Base-by-base conservation (phyloP, 2,888 invertebrate genomes). In the Drosophila fungiperda region DNA sequence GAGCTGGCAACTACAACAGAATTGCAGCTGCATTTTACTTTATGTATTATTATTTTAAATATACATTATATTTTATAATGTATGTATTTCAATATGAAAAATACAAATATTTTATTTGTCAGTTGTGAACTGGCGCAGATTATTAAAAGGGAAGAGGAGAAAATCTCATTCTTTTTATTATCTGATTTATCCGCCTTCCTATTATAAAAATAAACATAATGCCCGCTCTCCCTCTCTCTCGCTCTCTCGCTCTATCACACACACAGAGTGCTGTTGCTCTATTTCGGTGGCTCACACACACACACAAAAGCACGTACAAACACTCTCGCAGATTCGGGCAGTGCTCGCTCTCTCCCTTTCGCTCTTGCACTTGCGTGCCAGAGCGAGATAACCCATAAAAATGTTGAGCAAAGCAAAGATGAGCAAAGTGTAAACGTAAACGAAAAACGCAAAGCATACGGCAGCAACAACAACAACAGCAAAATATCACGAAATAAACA, bases 321-420 rank as follows among this genome's bases (percentile, higher is more conserved):
- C 40, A 71, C 58, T 63, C 69, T 71, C 76, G 59, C 76, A 68
- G 68, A 70, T 68, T 69, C 60, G 42, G 40, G 50, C 64, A 33
- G 53, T 66, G 26, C 63, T 67, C 60, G 68, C 66, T 73, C 86
- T 71, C 75, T 83, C 88, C 68, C 86, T 85, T 71, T 89, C 72
- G 69, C 86, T 70, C 82, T 73, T 20, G 55, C 63, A 58, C 59
- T 57, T 58, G 33, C 55, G 82, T 76, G 86, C 77, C 83, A 91
- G 91, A 91, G 91, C 91, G 91, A 91, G 91, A 92, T 92, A 91
- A 91, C 90, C 92, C 92, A 91, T 83, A 78, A 82, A 83, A 81
- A 85, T 72, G 80, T 83, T 76, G 83, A 76, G 85, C 81, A 89
- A 81, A 80, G 78, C 72, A 83, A 81, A 87, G 79, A 81, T 80